A percentile compares a stretch with the other conserved stretches of the same genome.
These are phyloP conservation scores for Eurytoma adleriae DNA, from an alignment of 2,888 invertebrate genomes.

Conservation along the genomic window DNA sequence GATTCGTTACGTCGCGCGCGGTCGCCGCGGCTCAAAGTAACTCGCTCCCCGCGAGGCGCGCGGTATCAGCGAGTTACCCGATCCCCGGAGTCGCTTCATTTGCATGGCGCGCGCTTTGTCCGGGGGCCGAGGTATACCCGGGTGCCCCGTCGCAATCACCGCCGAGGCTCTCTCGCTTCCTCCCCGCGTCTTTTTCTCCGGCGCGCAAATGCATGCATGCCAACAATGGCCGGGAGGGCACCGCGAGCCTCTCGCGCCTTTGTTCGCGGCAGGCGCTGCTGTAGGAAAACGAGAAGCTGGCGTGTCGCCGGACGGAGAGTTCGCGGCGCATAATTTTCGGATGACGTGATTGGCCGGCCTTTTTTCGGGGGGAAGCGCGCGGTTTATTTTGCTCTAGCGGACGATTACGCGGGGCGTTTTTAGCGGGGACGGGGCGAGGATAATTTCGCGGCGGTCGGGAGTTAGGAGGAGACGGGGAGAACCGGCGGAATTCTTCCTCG, in stretches of 20 bases:
- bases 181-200: constrained; percentile 9
- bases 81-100: neutral
- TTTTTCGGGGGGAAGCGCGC: no score
- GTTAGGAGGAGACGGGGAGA: neutral
- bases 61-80: neutral
- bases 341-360: constrained; percentile 34
- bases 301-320: neutral
- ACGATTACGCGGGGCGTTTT: constrained; percentile 2
- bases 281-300: constrained; percentile 30
- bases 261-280: constrained; percentile 22
- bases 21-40: no score
- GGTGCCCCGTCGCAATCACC: constrained; percentile 3
- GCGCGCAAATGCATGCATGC: constrained; percentile 13
- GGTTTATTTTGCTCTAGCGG: neutral
- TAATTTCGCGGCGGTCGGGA: constrained; percentile 6
- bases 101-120: constrained; percentile 11
- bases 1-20: no score
- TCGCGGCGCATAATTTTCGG: neutral
- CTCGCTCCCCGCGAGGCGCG: no score
- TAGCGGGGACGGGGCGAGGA: neutral
- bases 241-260: constrained; percentile 1
- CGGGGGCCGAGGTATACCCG: neutral
- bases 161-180: constrained; percentile 12
- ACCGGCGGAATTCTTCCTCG: neutral
- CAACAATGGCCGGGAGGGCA: constrained; percentile 2